phyloP scores from a whole-genome alignment of 2,888 invertebrate genomes.

The Punctoribates punctum region DNA sequence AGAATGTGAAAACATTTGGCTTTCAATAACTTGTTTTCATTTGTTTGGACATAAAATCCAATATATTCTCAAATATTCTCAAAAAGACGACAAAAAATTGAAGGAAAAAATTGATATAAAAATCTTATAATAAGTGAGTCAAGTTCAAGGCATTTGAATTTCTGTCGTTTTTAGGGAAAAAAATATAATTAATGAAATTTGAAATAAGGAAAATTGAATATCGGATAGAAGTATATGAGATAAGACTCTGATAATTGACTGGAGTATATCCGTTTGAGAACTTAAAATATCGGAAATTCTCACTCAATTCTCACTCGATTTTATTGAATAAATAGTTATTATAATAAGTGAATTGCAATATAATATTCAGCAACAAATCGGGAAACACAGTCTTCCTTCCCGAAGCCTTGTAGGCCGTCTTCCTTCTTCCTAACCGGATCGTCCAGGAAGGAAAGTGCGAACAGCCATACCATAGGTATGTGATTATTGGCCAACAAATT shows the following conservation, averaged over 20 bases:
- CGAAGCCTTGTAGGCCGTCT: conserved; percentile 27
- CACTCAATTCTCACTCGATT: neutral
- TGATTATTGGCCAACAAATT: conserved; percentile 30
- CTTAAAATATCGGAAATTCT: conserved; percentile 21
- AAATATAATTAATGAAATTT: no score
- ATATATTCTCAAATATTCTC: no score
- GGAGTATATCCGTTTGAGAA: conserved; percentile 15
- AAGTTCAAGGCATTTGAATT: no score
- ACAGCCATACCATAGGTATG: conserved; percentile 16
- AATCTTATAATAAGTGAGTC: no score
- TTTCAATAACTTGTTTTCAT: no score
- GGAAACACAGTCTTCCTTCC: conserved; percentile 33
- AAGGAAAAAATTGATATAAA: no score
- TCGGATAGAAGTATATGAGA: neutral
- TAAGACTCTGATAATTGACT: neutral
- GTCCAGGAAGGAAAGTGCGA: conserved; percentile 24
- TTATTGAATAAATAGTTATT: conserved; percentile 29
- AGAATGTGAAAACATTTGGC: no score
- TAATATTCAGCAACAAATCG: conserved; percentile 23
- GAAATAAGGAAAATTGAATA: no score
- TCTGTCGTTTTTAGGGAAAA: no score
- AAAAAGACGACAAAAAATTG: no score
- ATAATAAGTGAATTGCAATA: conserved; percentile 18
- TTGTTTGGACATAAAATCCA: no score
- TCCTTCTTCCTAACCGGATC: conserved; percentile 32